Base-by-base conservation (phyloP, 1,140 invertebrate species). In the Ericerus pela region DNA sequence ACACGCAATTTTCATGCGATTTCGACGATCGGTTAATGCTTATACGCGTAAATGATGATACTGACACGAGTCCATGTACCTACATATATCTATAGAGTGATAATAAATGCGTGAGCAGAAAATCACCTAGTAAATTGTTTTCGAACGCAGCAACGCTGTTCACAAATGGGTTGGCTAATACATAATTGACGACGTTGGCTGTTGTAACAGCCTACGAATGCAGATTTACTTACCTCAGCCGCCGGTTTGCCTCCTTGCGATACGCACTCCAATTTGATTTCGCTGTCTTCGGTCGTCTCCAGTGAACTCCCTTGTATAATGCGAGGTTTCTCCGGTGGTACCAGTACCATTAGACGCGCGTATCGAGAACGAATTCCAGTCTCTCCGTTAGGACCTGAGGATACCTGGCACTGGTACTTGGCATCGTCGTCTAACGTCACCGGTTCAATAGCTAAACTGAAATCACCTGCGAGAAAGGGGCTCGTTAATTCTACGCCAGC, bases 401-500 rank as follows among this genome's bases (percentile, higher is more conserved):
- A 73, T 16, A 91, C 88, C 73, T 93, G 89, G 68, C 90, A 95
- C 70, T 92, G 85, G 68, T 90, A 95, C 62, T 79, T 77, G 12
- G 85, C 89, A 62, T 95, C 89, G 67, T 95, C 90, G 63, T 92
- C 88, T 60, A 95, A 71, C 65, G 84, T 82, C 22, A 92, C 84
- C 1, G 88, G 86, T 64, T 80, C 79, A 60, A 95, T 91, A 66
- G 89, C 84, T 65, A 90, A 68, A 1, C 84, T 86, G 70, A 81
- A 90, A 69, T 91, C 87, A 63, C 86, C 86, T 86, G 75, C 4
- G 6, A 16, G 8, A 10, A 47, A 18, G 24, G 14, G 43, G 16
- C 10, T 18, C n/a, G 52, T 16, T 11, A 18, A 37, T 54, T n/a
- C n/a, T n/a, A n/a, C n/a, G n/a, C n/a, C n/a, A n/a, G n/a, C n/a